Base-by-base conservation (phyloP, 2,797 vertebrate species). In the Rhinichthys osculus region DNA sequence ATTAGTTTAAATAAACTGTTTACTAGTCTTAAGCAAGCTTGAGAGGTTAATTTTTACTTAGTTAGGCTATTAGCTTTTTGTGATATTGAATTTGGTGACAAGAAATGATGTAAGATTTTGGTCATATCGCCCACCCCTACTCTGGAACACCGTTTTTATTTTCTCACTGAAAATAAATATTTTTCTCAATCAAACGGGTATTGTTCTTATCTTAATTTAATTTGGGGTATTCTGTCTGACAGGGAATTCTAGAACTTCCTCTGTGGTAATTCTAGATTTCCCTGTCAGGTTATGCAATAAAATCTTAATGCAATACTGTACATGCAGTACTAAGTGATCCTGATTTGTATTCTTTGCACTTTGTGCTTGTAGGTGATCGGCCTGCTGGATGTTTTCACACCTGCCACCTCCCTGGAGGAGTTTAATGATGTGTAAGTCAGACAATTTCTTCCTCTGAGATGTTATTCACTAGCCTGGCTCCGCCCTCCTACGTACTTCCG, bases 361-460 rank as follows among this genome's bases (percentile, higher is more conserved):
- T 2, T 86, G 64, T 90, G 19, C 83, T 86, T 89, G 87, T 87
- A 99, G 98, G 98, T 99, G 85, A 99, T 99, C 72, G 97, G 98
- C 83, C 96, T 99, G 76, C 92, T 99, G 91, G 98, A 99, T 85
- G 98, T 98, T 86, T 99, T 99, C 90, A 96, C 96, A 78, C 98
- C 98, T 83, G 96, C 97, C 76, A 96, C 97, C 79, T 95, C 92
- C 80, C 94, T 99, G 92, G 96, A 98, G 90, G 97, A 99, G 88
- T 99, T 99, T 95, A 98, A 92, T 90, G 98, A 99, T 87, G 97
- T 99, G 98, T 99, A 93, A 97, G 98, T 97, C 6, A 0, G 64
- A 79, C 16, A 64, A 1, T 64, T 44, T 13, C 57, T 64, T 64
- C 77, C 77, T 64, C 16, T 17, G 33, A 57, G n/a, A 64, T 64